Evolutionary conservation across 2,797 vertebrate species (phyloP).

Genomic region (Gambelia wislizenii): DNA sequence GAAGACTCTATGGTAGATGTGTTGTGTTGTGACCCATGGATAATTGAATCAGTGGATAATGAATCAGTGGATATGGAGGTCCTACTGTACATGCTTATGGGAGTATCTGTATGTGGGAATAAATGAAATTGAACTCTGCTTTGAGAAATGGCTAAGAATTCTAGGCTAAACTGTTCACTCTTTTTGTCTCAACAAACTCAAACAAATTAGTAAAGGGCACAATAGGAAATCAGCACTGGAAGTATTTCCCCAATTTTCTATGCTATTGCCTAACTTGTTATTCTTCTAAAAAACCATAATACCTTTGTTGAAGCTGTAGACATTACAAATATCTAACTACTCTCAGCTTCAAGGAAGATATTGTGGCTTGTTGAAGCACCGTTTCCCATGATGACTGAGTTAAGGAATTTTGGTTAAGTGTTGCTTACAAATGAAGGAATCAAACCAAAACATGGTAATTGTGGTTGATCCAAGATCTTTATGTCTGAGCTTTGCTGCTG

Average conservation of each 20-base stretch:
- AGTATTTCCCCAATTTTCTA: background rate
- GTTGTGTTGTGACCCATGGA: too few relatives aligned
- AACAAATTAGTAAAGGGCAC: background rate
- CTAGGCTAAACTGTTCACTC: background rate
- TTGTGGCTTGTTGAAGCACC: background rate
- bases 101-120: background rate
- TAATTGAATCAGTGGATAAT: too few relatives aligned
- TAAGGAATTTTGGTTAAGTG: background rate
- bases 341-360: background rate
- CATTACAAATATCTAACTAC: background rate
- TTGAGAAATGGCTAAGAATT: background rate
- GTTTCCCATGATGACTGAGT: background rate
- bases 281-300: too few relatives aligned
- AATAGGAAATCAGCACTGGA: background rate
- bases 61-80: too few relatives aligned
- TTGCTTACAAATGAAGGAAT: background rate
- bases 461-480: background rate
- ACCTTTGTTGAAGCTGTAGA: too few relatives aligned
- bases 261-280: background rate
- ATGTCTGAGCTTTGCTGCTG: background rate
- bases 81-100: background rate
- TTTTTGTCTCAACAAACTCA: background rate
- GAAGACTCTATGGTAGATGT: too few relatives aligned
- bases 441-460: background rate
- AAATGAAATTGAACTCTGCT: background rate